Base-by-base conservation (phyloP, 2,888 invertebrate genomes). In the Conchocele bisecta region DNA sequence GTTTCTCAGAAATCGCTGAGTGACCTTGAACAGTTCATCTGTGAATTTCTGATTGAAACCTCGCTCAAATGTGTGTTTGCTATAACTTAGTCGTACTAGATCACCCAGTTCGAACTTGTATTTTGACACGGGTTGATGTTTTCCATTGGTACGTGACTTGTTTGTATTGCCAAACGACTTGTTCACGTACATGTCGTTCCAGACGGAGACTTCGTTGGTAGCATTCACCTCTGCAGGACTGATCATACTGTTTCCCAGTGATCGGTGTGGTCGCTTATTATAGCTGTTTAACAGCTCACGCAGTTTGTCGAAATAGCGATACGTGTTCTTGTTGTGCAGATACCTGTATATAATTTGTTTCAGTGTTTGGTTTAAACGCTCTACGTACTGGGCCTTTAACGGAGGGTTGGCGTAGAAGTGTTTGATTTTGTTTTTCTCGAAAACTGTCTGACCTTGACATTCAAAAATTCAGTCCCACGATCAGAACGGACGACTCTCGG, bases 281-380 rank as follows among this genome's bases (percentile, higher is more conserved):
- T 50, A 50, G 29, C 50, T 50, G 31, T 6, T 4, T 3, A 50
- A 17, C n/a, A 50, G 28, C n/a, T 24, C 28, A 5, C 5, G n/a
- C 28, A 50, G 50, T 6, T 50, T 26, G 50, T 50, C 50, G 4
- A 53, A 24, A 24, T 53, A 53, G n/a, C 50, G 50, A 17, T 50
- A 50, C 50, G 11, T 28, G 28, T 50, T 50, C 15, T 7, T 50
- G 50, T 50, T 24, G 28, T 50, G 50, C 3, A 50, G 50, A 17
- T 50, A 50, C 17, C 50, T 4, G 17, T 28, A 50, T 28, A 50
- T 28, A 4, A 28, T 15, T 15, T 50, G 50, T 31, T 50, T 50
- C n/a, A 50, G 29, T 9, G 9, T 50, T 22, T 50, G 26, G 15
- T 50, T 50, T 11, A 50, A 50, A 7, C 50, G 29, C 22, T 50